phyloP scores from a whole-genome alignment of 35 echinoderm and acorn worm species.

The Patiria miniata region DNA sequence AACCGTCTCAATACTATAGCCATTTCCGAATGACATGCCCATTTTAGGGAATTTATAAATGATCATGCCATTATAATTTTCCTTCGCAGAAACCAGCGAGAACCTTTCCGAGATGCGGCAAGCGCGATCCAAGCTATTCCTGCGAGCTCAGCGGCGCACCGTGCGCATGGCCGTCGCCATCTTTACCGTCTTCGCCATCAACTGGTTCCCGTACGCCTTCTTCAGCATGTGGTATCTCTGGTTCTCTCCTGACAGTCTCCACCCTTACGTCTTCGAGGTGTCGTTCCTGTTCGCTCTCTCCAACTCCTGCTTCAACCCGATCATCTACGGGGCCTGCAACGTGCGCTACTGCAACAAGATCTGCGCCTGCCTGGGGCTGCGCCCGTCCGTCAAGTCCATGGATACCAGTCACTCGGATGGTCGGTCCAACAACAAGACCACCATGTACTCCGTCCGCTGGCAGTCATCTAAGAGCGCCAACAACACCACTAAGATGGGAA shows the following conservation, averaged over 20 bases:
- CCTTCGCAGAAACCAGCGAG: slow-evolving; percentile 33
- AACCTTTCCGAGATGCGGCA: slow-evolving; percentile 50
- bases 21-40: no score
- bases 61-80: background rate
- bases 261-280: slow-evolving; percentile 37
- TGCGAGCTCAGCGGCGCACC: slow-evolving; percentile 83
- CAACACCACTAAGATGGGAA: background rate
- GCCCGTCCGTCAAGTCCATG: background rate
- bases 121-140: slow-evolving; percentile 75
- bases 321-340: slow-evolving; percentile 88
- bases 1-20: no score
- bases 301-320: slow-evolving; percentile 93
- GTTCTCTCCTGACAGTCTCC: background rate
- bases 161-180: slow-evolving; percentile 82
- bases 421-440: slow-evolving; percentile 17
- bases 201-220: slow-evolving; percentile 82
- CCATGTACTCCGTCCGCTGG: slow-evolving; percentile 22
- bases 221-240: slow-evolving; percentile 52
- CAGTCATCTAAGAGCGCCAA: background rate
- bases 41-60: background rate
- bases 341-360: slow-evolving; percentile 36
- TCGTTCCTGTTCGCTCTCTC: slow-evolving; percentile 72
- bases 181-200: slow-evolving; percentile 76
- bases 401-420: background rate
- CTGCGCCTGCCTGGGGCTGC: background rate